phyloP scores from a whole-genome alignment of 2,888 invertebrate species.

The Cantharis rustica region DNA sequence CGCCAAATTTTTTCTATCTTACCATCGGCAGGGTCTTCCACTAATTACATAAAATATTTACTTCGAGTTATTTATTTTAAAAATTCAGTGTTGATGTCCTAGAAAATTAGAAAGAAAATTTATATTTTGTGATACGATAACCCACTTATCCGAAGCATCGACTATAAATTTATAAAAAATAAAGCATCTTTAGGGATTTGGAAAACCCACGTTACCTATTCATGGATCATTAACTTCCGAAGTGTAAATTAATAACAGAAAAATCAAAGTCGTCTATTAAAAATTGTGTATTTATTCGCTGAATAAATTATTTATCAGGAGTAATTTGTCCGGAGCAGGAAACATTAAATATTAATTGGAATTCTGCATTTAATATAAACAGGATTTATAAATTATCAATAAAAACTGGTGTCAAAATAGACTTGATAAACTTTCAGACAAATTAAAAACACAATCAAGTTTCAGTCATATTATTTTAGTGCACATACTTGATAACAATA shows the following conservation, averaged over 20 bases:
- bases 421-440: not conserved
- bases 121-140: not conserved
- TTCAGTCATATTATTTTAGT: not conserved
- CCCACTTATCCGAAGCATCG: not conserved
- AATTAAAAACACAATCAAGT: not conserved
- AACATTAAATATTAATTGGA: not conserved
- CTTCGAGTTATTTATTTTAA: not conserved
- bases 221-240: not conserved
- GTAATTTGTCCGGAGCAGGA: not conserved
- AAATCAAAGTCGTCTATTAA: not conserved
- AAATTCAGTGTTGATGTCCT: not conserved
- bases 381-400: not conserved
- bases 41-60: constrained; percentile 6
- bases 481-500: not conserved
- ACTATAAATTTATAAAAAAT: not conserved
- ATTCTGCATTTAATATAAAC: not conserved
- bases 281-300: not conserved
- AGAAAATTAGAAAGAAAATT: not conserved
- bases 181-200: not conserved
- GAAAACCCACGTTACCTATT: not conserved
- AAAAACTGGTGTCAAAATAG: not conserved
- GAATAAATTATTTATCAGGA: not conserved
- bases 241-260: not conserved
- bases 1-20: constrained; percentile 8
- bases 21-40: not conserved